Conservation (phyloP, 2,888 invertebrate genomes). For the Eupithecia dodoneata region DNA sequence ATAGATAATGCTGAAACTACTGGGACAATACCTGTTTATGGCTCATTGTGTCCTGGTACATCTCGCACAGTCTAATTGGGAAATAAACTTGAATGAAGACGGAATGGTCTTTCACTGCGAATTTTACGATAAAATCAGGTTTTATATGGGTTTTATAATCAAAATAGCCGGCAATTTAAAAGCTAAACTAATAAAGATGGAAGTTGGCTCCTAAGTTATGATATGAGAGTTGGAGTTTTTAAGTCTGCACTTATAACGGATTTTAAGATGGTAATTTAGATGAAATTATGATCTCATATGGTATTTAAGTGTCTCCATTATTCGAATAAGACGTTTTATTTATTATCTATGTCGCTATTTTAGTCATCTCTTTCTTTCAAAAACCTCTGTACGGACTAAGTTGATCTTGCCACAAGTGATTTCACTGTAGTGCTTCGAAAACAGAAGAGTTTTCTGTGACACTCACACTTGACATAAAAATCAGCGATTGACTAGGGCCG, state of each 20-base stretch:
- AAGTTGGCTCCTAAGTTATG: neutral
- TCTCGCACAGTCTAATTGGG: neutral
- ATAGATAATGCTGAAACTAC: neutral
- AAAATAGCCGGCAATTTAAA: constrained; percentile 1
- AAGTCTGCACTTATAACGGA: neutral
- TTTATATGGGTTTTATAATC: neutral
- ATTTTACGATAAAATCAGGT: neutral
- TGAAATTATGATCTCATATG: neutral
- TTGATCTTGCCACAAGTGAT: neutral
- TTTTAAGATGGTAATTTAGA: neutral
- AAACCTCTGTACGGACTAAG: neutral
- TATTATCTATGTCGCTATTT: neutral
- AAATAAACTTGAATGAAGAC: constrained; percentile 4
- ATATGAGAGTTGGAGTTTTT: neutral
- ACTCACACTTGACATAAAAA: neutral
- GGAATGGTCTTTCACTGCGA: neutral
- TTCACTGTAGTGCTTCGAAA: neutral
- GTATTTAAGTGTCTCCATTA: neutral
- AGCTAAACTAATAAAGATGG: constrained; percentile 3
- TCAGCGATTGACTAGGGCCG: neutral
- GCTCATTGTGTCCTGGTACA: neutral
- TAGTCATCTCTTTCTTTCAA: neutral
- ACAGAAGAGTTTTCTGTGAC: neutral
- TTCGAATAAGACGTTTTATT: neutral
- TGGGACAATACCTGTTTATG: constrained; percentile 5